These are phyloP conservation scores for Diadumene lineata DNA, from an alignment of 92 coral and sea anemone genomes.

Conservation along the genomic window DNA sequence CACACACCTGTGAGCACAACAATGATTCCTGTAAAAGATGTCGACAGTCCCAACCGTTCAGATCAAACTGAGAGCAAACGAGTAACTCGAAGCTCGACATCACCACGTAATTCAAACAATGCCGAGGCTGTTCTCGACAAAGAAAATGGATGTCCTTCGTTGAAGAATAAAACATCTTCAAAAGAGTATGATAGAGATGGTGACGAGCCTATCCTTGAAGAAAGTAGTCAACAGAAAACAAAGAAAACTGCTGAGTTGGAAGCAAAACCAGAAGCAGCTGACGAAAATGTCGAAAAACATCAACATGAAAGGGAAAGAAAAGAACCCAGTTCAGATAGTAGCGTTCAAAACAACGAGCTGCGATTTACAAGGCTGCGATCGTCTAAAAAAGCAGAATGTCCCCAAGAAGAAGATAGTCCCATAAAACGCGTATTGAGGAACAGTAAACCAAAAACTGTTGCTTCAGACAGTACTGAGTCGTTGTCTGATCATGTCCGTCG, in stretches of 20 bases:
- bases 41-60: neutral
- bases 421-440: slow-evolving; percentile 4
- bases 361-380: slow-evolving; percentile 3
- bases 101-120: neutral
- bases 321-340: neutral
- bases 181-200: neutral
- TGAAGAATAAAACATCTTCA: neutral
- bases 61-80: neutral
- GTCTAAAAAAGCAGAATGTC: neutral
- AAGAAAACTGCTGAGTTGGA: neutral
- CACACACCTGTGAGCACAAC: neutral
- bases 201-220: neutral
- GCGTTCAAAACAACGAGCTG: neutral
- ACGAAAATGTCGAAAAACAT: neutral
- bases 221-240: neutral
- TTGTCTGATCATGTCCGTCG: neutral
- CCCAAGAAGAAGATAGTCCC: neutral
- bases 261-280: neutral
- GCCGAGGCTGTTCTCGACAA: neutral
- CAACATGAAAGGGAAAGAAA: neutral
- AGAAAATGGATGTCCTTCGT: neutral
- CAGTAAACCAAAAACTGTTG: neutral
- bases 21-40: neutral
- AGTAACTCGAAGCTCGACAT: slow-evolving; percentile 13
- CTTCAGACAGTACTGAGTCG: slow-evolving; percentile 21